Evolutionary conservation across 2,888 invertebrate species (phyloP).

Genomic region (Campoletis raptor): DNA sequence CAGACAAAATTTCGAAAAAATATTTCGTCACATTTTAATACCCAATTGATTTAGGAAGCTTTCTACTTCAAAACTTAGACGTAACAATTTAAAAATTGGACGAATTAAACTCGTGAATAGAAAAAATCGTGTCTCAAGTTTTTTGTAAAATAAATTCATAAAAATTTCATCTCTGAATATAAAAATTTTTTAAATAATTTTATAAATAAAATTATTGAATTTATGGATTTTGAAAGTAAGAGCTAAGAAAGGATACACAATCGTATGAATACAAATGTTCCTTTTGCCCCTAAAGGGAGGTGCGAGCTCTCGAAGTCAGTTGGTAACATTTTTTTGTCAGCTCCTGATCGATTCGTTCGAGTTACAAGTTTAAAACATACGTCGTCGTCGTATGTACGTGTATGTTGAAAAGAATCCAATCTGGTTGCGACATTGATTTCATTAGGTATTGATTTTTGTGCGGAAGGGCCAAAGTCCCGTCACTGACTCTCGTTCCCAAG

Average conservation of each 20-base stretch:
- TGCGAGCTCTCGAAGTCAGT: background rate
- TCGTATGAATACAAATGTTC: background rate
- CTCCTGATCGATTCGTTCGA: conserved; percentile 45
- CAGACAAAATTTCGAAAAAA: background rate
- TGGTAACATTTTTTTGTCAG: background rate
- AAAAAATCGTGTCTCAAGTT: no score
- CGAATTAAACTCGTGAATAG: no score
- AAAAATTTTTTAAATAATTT: no score
- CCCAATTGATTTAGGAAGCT: no score
- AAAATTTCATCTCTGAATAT: no score
- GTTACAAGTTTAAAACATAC: background rate
- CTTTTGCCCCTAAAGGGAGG: background rate
- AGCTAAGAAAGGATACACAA: background rate
- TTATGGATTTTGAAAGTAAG: background rate
- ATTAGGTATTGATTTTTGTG: conserved; percentile 81
- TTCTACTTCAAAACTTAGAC: no score
- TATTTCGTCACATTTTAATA: no score
- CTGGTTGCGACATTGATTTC: conserved; percentile 80
- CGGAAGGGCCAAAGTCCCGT: conserved; percentile 50
- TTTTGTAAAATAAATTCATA: no score
- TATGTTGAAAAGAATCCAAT: conserved; percentile 48
- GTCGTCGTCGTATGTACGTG: conserved; percentile 2
- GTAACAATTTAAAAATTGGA: no score
- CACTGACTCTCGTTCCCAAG: conserved; percentile 16
- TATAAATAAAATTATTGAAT: background rate